Conservation (phyloP, 1,140 invertebrate genomes). For the Drosophila kikkawai region DNA sequence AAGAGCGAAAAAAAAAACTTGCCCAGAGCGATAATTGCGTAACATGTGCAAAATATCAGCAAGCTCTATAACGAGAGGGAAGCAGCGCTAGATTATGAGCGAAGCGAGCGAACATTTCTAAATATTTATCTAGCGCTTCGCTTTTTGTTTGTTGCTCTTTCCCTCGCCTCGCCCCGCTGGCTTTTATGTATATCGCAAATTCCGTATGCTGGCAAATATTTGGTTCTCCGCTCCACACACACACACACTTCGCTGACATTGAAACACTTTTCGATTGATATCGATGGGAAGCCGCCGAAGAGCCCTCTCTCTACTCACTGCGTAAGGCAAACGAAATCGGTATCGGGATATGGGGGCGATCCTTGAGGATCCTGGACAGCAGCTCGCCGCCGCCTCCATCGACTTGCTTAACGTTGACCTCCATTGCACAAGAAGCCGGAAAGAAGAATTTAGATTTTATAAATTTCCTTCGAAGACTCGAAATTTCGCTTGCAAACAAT, state of each 20-base stretch:
- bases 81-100: constrained; percentile 39
- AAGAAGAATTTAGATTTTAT: constrained; percentile 23
- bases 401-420: background rate
- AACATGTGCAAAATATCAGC: constrained; percentile 60
- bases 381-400: constrained; percentile 5
- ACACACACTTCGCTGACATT: constrained; percentile 60
- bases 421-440: constrained; percentile 18
- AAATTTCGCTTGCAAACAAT: constrained; percentile 39
- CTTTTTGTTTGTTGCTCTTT: constrained; percentile 66
- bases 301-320: constrained; percentile 35
- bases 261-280: constrained; percentile 59
- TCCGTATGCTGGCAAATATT: constrained; percentile 33
- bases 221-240: constrained; percentile 1
- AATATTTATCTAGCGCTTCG: constrained; percentile 41
- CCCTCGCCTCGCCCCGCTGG: background rate
- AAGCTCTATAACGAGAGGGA: constrained; percentile 14
- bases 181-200: constrained; percentile 41
- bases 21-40: constrained; percentile 69
- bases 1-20: constrained; percentile 20
- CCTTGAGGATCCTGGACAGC: constrained; percentile 1
- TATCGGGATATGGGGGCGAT: background rate
- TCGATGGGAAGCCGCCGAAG: background rate
- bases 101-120: constrained; percentile 47
- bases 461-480: constrained; percentile 46
- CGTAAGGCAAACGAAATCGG: constrained; percentile 1